phyloP scores from a whole-genome alignment of 2,888 invertebrate species.

The Acanthosepion lycidas region DNA sequence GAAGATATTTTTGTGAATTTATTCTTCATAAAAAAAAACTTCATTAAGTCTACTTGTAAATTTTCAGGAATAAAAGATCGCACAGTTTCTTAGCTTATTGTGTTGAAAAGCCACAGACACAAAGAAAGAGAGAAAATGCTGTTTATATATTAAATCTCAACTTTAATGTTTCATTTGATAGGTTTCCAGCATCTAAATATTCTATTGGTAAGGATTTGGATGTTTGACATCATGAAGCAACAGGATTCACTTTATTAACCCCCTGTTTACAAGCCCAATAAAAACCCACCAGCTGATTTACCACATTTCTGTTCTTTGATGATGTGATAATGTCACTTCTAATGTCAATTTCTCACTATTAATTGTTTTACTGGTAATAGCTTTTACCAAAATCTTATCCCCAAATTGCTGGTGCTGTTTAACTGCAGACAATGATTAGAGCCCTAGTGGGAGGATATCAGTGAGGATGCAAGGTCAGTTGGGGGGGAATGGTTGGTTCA shows the following conservation, averaged over 20 bases:
- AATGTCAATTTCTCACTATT: background rate
- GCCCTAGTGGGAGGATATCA: background rate
- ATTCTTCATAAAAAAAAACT: no score
- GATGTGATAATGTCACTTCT: background rate
- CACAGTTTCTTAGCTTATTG: no score
- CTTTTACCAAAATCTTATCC: background rate
- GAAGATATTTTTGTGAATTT: no score
- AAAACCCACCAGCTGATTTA: background rate
- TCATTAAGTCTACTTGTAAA: no score
- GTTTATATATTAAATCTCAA: no score
- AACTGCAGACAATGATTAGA: background rate
- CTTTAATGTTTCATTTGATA: no score
- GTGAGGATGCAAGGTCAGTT: background rate
- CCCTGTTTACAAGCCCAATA: background rate
- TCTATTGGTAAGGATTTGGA: no score
- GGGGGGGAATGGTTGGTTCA: accelerated
- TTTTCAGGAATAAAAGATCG: no score
- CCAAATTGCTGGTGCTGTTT: background rate
- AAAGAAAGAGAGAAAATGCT: no score
- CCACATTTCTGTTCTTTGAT: background rate
- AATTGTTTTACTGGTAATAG: background rate
- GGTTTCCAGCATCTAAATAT: no score
- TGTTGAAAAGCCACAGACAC: no score
- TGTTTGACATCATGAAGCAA: background rate
- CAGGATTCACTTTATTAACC: background rate